A percentile compares a stretch with the other conserved stretches of the same genome.
Conservation (phyloP, 1,140 invertebrate species). For the Alviniconcha marisindica region DNA sequence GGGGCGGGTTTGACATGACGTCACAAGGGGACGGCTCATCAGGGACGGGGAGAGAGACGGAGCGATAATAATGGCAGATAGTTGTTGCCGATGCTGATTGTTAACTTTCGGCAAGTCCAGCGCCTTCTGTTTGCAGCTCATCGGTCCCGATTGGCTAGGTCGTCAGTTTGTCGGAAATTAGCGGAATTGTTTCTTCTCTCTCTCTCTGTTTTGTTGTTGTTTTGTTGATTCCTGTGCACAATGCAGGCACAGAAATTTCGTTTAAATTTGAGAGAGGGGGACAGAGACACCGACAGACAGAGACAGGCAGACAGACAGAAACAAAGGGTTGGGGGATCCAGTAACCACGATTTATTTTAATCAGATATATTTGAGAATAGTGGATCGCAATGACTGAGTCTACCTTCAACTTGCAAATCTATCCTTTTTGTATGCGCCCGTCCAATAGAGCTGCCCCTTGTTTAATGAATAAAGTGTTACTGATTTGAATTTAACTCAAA, state of each 20-base stretch:
- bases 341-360: too few relatives aligned
- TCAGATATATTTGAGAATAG: too few relatives aligned
- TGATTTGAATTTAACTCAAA: too few relatives aligned
- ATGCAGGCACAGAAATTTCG: neutral
- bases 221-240: too few relatives aligned
- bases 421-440: too few relatives aligned
- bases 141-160: neutral
- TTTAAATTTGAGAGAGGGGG: neutral
- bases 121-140: neutral
- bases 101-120: neutral
- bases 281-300: neutral
- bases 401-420: too few relatives aligned
- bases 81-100: neutral
- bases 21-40: neutral
- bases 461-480: too few relatives aligned
- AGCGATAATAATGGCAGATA: neutral
- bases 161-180: neutral
- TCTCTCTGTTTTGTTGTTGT: too few relatives aligned
- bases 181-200: neutral
- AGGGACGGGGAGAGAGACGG: neutral
- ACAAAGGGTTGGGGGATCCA: too few relatives aligned
- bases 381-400: too few relatives aligned
- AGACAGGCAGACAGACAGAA: too few relatives aligned
- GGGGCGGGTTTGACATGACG: neutral
- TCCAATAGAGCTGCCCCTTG: too few relatives aligned